phyloP scores from a whole-genome alignment of 2,797 vertebrate genomes.

The Enteromius treurensis region DNA sequence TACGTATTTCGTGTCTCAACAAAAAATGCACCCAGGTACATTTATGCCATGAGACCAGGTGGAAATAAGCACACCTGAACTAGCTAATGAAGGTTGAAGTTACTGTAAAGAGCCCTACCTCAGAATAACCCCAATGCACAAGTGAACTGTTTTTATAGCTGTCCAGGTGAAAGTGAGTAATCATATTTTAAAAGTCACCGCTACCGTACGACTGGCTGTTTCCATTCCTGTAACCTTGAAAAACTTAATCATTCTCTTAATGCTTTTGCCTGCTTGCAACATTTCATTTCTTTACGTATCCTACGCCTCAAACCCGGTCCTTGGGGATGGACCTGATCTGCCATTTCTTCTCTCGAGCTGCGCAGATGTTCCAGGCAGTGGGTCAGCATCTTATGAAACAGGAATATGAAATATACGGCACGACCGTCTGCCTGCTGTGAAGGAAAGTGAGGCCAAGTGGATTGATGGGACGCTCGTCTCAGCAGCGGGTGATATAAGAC shows the following conservation, averaged over 20 bases:
- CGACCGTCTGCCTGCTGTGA: constrained; percentile 23
- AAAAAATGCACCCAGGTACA: too few relatives aligned
- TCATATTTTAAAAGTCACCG: constrained; percentile 28
- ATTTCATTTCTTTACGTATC: constrained; percentile 17
- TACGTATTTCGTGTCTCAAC: too few relatives aligned
- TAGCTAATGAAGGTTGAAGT: neutral
- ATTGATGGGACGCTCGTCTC: constrained; percentile 20
- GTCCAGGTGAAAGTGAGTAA: neutral
- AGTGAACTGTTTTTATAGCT: neutral
- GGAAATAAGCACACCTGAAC: neutral
- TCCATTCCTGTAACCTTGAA: constrained; percentile 34
- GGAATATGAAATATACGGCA: constrained; percentile 47
- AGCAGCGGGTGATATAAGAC: constrained; percentile 46
- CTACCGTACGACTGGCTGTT: constrained; percentile 1
- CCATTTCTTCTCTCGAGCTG: constrained; percentile 39
- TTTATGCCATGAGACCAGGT: too few relatives aligned
- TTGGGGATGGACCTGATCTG: constrained; percentile 24
- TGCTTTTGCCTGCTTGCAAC: constrained; percentile 37
- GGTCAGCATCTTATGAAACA: constrained; percentile 55
- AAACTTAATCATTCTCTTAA: constrained; percentile 29
- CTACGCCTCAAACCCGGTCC: constrained; percentile 24
- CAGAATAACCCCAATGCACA: neutral
- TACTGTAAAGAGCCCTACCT: neutral
- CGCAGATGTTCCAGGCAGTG: constrained; percentile 57
- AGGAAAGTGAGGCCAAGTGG: constrained; percentile 21